These are phyloP conservation scores for Drosophila bipectinata DNA, from an alignment of 1,140 invertebrate species.

Conservation along the genomic window DNA sequence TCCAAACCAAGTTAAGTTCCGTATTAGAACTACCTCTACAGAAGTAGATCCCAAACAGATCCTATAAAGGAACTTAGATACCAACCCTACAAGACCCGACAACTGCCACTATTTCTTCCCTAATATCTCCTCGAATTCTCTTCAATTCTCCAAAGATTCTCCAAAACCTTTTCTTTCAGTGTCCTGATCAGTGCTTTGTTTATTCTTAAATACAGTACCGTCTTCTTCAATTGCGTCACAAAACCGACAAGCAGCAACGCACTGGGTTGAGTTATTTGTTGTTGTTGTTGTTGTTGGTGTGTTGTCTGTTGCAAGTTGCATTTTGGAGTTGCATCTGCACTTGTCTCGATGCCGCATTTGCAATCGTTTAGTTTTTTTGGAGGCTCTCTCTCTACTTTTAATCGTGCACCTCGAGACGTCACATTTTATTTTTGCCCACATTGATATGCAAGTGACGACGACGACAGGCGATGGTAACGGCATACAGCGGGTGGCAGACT, in stretches of 20 bases:
- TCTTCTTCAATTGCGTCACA: constrained; percentile 68
- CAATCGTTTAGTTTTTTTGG: neutral
- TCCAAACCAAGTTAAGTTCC: too few species aligned
- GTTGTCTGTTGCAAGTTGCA: neutral
- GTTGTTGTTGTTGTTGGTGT: constrained; percentile 8
- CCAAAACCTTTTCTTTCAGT: constrained; percentile 10
- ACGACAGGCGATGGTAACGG: constrained; percentile 34
- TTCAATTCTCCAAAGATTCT: too few species aligned
- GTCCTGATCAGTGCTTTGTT: constrained; percentile 42
- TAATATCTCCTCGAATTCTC: too few species aligned
- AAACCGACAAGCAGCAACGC: constrained; percentile 47
- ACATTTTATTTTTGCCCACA: constrained; percentile 73
- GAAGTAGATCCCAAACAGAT: too few species aligned
- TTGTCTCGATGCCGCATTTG: constrained; percentile 38
- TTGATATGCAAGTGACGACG: constrained; percentile 78
- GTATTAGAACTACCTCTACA: too few species aligned
- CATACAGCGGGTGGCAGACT: constrained; percentile 15
- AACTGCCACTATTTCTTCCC: too few species aligned
- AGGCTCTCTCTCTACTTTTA: constrained; percentile 27
- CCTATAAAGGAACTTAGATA: too few species aligned
- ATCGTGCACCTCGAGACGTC: constrained; percentile 72
- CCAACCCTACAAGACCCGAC: too few species aligned
- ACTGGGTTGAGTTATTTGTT: constrained; percentile 40
- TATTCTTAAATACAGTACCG: constrained; percentile 58
- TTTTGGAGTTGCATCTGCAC: constrained; percentile 53